These are phyloP conservation scores for Taenioides sp. DNA, from an alignment of 2,797 vertebrate species.

Conservation along the genomic window DNA sequence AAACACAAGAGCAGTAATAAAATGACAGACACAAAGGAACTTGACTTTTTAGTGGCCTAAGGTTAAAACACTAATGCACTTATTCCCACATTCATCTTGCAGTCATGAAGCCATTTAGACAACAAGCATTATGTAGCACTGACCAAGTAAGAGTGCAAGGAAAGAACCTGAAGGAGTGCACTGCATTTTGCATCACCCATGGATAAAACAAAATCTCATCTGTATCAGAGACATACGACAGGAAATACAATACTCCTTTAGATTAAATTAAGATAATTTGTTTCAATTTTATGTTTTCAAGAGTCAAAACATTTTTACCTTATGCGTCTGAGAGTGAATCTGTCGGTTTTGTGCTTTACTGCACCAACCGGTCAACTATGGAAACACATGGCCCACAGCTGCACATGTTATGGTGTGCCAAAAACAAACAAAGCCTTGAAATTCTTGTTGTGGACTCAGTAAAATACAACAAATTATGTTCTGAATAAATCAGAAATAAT, in stretches of 20 bases:
- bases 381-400: conserved; percentile 7
- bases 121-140: conserved; percentile 26
- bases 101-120: conserved; percentile 16
- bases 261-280: background rate
- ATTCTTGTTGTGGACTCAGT: background rate
- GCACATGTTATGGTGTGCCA: background rate
- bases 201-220: background rate
- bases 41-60: background rate
- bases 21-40: background rate
- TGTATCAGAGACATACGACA: background rate
- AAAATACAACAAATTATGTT: background rate
- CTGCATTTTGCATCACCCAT: background rate
- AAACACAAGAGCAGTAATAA: conserved; percentile 17
- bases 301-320: background rate
- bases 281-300: background rate
- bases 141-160: conserved; percentile 26
- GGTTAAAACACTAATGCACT: conserved; percentile 2
- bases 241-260: background rate
- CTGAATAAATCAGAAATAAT: background rate
- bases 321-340: background rate
- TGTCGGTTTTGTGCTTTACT: background rate
- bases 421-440: background rate
- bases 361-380: background rate
- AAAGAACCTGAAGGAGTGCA: background rate
- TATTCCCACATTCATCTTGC: conserved; percentile 21